Percentiles rank a stretch among this genome's conserved stretches.
Conservation (phyloP, 2,797 vertebrate genomes). For the Poliocrania exsul region DNA sequence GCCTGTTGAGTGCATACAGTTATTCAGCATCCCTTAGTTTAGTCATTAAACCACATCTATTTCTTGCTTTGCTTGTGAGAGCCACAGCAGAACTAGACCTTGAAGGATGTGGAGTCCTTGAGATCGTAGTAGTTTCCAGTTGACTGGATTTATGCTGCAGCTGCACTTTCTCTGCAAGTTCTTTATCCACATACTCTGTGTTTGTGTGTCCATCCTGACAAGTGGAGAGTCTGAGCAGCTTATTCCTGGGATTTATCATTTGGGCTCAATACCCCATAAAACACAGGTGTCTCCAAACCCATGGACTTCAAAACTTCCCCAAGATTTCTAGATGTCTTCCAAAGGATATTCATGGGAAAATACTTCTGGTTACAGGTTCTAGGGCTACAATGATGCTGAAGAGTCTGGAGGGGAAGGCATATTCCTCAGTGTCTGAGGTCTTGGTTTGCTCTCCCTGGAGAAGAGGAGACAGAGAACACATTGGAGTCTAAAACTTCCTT, state of each 20-base stretch:
- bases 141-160: neutral
- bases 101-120: neutral
- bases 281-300: neutral
- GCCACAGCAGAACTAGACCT: neutral
- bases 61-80: neutral
- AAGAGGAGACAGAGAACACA: neutral
- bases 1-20: neutral
- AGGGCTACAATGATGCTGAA: too few relatives aligned
- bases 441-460: neutral
- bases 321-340: neutral
- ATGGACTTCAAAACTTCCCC: neutral
- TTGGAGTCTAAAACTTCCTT: accelerated
- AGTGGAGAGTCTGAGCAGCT: neutral
- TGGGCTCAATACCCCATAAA: neutral
- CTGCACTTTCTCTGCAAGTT: neutral
- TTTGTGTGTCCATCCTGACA: neutral
- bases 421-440: neutral
- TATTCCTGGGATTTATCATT: accelerated
- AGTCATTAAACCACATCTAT: neutral
- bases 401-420: neutral
- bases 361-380: accelerated
- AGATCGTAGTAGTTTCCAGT: neutral
- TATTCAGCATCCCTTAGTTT: neutral
- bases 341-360: neutral
- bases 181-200: accelerated